A percentile compares a stretch with the other conserved stretches of the same genome.
phyloP scores from a whole-genome alignment of 2,888 invertebrate species.

The Onthophagus sagittarius region DNA sequence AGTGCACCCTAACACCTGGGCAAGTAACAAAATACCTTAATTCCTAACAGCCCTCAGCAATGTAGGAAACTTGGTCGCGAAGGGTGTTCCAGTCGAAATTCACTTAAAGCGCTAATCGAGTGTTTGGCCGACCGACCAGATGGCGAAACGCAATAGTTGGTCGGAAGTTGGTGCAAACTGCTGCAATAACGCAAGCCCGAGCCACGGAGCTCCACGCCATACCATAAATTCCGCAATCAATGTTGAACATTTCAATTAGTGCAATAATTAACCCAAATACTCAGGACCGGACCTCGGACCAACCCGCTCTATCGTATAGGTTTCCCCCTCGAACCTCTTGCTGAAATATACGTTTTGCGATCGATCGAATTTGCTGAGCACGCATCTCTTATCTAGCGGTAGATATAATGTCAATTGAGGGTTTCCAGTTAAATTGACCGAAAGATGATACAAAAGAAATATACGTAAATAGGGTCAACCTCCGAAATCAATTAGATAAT shows the following conservation, averaged over 20 bases:
- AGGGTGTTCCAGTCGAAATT: not conserved
- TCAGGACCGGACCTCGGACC: not conserved
- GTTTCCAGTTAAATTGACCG: not conserved
- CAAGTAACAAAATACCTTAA: not conserved
- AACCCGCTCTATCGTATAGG: not conserved
- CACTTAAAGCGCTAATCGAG: not conserved
- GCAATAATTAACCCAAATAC: conserved; percentile 10
- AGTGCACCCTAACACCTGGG: not conserved
- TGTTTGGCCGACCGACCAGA: not conserved
- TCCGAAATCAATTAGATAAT: not conserved
- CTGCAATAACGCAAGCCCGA: not conserved
- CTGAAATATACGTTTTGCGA: conserved; percentile 7
- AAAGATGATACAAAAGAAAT: not conserved
- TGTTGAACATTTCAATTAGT: conserved; percentile 14
- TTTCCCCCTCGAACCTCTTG: not conserved
- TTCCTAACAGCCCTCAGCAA: not conserved
- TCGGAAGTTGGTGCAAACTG: not conserved
- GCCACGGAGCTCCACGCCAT: not conserved
- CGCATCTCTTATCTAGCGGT: not conserved
- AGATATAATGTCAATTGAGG: not conserved
- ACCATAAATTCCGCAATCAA: conserved; percentile 10
- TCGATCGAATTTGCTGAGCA: not conserved
- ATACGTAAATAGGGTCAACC: not conserved
- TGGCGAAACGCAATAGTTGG: not conserved
- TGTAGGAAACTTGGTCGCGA: not conserved